A percentile compares a stretch with the other conserved stretches of the same genome.
These are phyloP conservation scores for Spodoptera littoralis DNA, from an alignment of 2,888 invertebrate species.

Conservation along the genomic window DNA sequence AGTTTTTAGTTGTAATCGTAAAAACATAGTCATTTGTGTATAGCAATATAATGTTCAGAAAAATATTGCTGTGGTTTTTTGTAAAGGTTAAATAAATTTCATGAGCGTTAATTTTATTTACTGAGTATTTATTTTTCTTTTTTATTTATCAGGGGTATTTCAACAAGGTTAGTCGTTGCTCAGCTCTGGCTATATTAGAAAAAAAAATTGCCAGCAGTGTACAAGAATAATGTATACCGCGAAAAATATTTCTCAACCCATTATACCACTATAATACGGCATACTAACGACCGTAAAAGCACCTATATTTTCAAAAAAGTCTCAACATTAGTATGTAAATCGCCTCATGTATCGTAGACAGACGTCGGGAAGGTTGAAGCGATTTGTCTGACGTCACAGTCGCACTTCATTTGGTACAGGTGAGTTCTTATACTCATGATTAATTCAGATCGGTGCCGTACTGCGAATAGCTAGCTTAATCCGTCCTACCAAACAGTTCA, in stretches of 20 bases:
- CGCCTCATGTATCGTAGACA: constrained; percentile 9
- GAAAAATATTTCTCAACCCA: constrained; percentile 9
- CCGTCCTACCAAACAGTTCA: constrained; percentile 27
- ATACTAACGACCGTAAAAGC: constrained; percentile 21
- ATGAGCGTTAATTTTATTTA: too few relatives aligned
- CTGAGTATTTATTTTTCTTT: too few relatives aligned
- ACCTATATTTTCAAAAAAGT: constrained; percentile 23
- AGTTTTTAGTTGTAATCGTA: too few relatives aligned
- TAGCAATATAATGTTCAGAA: too few relatives aligned
- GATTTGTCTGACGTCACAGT: constrained; percentile 26
- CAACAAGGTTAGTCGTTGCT: too few relatives aligned
- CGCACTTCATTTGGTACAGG: constrained; percentile 48
- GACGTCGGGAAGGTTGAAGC: constrained; percentile 9
- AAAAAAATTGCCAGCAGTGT: constrained; percentile 1
- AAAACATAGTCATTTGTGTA: too few relatives aligned
- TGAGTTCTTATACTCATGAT: constrained; percentile 57
- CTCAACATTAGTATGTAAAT: constrained; percentile 33
- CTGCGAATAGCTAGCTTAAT: constrained; percentile 19
- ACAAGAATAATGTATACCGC: background rate
- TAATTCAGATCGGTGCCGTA: constrained; percentile 52
- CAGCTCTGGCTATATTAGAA: background rate
- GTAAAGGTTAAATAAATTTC: too few relatives aligned
- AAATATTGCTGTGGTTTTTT: too few relatives aligned
- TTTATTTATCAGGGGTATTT: too few relatives aligned
- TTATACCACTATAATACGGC: constrained; percentile 6